Evolutionary conservation across 30 jellyfish, hydroid and myxozoan genomes (phyloP), one percentile per base, ranked within the genome.

Genomic region (Aurelia aurita complex sp. Pacific): DNA sequence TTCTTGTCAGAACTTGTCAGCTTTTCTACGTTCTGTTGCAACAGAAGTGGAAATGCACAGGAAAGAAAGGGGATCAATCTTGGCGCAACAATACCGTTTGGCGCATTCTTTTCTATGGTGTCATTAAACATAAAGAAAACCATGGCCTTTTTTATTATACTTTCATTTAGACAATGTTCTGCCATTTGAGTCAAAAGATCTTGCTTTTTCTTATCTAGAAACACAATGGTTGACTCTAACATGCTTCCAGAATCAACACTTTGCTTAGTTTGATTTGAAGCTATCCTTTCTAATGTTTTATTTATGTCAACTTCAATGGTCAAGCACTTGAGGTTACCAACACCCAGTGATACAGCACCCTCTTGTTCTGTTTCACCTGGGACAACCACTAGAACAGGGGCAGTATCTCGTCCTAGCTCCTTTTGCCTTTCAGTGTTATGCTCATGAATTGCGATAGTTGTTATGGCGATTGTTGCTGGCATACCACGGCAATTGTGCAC

Each of bases 401-500:
- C 96, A 60, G 89, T 86, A 34, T 77, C 87, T 62, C 89, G 33
- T 15, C 96, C 96, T 32, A 75, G 80, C 35, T 88, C 83, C 64
- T 79, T 91, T 69, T 73, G 85, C 64, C 87, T 92, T 57, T 84
- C 72, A 5, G 87, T 82, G 66, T 92, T 92, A 64, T 71, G 87
- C 17, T 92, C 98, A 74, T 92, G 98, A 62, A 92, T 81, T n/a
- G 92, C 93, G 77, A 92, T 79, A 15, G 98, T 73, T 38, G 92
- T 86, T 43, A 92, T 79, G 65, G 98, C 98, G 18, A 92, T 91
- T 79, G 80, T 92, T 17, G 88, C 87, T 11, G 96, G 96, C 6
- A 92, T 92, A 13, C 97, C 95, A n/a, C 98, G 91, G 54, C 98
- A 92, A 63, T 88, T 78, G 23, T 97, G 81, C 55, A 92, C 92